These are phyloP conservation scores for Eospalax fontanierii DNA, from an alignment of 2,797 vertebrate species.

Conservation along the genomic window DNA sequence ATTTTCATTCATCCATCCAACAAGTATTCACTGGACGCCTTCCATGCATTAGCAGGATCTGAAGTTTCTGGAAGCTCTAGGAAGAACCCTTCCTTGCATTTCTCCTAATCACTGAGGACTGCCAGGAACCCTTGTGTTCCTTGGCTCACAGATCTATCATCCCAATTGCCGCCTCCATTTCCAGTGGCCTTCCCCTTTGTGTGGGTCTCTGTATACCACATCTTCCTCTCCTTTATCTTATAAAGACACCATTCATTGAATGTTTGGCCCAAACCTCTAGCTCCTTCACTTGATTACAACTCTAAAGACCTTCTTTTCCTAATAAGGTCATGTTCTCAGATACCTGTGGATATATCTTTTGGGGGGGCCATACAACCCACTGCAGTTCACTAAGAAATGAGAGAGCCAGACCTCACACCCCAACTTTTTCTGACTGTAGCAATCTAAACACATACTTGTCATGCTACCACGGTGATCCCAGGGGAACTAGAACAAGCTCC, in stretches of 20 bases:
- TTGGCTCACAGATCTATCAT: neutral
- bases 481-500: neutral
- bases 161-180: no score
- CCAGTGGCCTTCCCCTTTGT: neutral
- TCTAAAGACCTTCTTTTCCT: neutral
- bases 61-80: neutral
- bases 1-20: neutral
- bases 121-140: no score
- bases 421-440: neutral
- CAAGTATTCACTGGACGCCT: neutral
- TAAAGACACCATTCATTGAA: neutral
- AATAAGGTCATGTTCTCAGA: slow-evolving; percentile 1
- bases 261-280: neutral
- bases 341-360: neutral
- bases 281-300: neutral
- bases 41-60: neutral
- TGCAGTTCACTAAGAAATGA: neutral
- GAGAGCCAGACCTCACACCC: neutral
- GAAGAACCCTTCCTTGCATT: neutral
- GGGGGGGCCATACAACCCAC: neutral
- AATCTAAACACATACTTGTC: neutral
- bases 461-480: neutral
- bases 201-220: neutral
- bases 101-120: neutral
- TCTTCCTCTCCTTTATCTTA: neutral